A percentile compares a stretch with the other conserved stretches of the same genome.
Conservation (phyloP, 2,113 vertebrate genomes). For the Megaceryle torquata region DNA sequence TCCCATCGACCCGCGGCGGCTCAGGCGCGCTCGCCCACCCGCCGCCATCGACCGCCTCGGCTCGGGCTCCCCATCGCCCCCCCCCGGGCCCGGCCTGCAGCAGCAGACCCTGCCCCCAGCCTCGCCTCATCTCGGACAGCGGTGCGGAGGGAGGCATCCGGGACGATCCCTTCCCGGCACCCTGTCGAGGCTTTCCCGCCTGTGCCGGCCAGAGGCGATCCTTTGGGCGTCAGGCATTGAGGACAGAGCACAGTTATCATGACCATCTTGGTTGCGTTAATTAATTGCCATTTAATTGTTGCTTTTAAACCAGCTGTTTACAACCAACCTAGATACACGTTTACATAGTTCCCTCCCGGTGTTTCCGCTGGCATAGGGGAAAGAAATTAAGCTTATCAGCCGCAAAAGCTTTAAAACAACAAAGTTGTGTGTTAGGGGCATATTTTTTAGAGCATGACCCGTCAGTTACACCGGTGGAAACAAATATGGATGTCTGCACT, state of each 20-base stretch:
- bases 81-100: background rate
- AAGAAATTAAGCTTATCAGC: background rate
- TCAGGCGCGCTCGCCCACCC: too few species aligned
- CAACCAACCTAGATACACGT: fast-evolving
- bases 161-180: background rate
- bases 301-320: background rate
- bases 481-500: fast-evolving
- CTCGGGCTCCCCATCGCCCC: too few species aligned
- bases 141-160: background rate
- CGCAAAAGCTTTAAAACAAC: background rate
- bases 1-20: too few species aligned
- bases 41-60: background rate
- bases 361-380: background rate
- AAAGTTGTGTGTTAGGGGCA: background rate
- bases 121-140: background rate
- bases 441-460: background rate
- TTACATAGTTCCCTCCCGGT: background rate
- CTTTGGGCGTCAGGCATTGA: fast-evolving
- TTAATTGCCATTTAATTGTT: background rate
- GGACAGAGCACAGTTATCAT: fast-evolving
- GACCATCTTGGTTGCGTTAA: background rate
- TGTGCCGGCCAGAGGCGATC: too few species aligned
- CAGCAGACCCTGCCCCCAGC: background rate
- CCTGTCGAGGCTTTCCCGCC: background rate
- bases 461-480: background rate